These are phyloP conservation scores for Macrosteles quadrilineatus DNA, from an alignment of 1,140 invertebrate species.

Conservation along the genomic window DNA sequence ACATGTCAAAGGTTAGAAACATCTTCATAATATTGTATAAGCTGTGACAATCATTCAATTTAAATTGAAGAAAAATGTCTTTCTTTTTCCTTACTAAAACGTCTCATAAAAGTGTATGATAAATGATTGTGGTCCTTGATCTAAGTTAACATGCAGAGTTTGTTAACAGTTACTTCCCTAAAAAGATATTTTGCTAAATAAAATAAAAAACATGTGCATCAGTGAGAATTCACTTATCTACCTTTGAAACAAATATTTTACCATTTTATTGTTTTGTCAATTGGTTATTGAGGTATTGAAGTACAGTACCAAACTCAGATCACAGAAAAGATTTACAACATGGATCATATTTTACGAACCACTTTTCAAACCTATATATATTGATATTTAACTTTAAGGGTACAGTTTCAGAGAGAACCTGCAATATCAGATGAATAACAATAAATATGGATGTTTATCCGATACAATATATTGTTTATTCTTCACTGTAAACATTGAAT, in stretches of 20 bases:
- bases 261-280: no score
- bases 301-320: no score
- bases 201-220: not conserved
- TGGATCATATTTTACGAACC: no score
- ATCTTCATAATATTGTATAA: not conserved
- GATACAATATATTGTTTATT: no score
- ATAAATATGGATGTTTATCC: not conserved
- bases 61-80: no score
- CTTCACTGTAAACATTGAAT: not conserved
- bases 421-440: not conserved
- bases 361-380: no score
- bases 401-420: not conserved
- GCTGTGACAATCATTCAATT: not conserved
- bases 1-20: constrained; percentile 66
- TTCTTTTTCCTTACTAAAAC: not conserved
- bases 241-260: no score
- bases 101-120: not conserved
- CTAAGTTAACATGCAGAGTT: not conserved
- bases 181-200: not conserved
- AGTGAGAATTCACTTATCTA: no score
- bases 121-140: not conserved
- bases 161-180: not conserved
- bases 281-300: no score
- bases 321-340: no score
- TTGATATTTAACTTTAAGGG: not conserved